Conservation (phyloP, 2,888 invertebrate species). For the Smittia sp. region DNA sequence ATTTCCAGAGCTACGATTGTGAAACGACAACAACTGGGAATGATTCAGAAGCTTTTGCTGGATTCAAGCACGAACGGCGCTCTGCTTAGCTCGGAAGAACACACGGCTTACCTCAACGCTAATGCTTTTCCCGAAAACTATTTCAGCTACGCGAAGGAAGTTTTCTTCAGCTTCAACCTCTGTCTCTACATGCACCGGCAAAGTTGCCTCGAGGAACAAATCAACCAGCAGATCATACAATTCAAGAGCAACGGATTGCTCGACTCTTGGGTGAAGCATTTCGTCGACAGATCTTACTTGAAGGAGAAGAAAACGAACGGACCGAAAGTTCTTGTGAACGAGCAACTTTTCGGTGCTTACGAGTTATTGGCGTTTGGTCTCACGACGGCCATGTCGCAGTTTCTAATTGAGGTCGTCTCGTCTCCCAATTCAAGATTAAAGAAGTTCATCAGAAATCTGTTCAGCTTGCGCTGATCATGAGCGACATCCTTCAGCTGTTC, state of each 20-base stretch:
- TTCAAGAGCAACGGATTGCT: neutral
- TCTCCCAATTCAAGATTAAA: too few relatives aligned
- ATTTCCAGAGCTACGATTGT: neutral
- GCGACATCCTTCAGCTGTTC: too few relatives aligned
- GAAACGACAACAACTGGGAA: neutral
- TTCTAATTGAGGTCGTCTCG: too few relatives aligned
- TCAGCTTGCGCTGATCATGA: too few relatives aligned
- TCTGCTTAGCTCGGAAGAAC: conserved; percentile 2
- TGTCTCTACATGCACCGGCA: neutral
- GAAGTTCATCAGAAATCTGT: too few relatives aligned
- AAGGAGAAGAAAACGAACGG: neutral
- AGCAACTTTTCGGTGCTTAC: neutral
- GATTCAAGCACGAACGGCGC: neutral
- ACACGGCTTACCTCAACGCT: neutral
- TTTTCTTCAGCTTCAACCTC: neutral
- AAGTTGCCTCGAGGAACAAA: neutral
- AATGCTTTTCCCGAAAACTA: neutral
- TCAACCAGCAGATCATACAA: neutral
- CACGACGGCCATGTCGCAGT: too few relatives aligned
- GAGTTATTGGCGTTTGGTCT: neutral
- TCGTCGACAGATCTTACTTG: neutral
- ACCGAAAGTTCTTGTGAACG: neutral
- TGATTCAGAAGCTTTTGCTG: neutral
- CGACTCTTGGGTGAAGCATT: neutral
- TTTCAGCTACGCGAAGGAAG: neutral